Evolutionary conservation across 2,113 vertebrate species (phyloP).

Genomic region (Athene noctua): DNA sequence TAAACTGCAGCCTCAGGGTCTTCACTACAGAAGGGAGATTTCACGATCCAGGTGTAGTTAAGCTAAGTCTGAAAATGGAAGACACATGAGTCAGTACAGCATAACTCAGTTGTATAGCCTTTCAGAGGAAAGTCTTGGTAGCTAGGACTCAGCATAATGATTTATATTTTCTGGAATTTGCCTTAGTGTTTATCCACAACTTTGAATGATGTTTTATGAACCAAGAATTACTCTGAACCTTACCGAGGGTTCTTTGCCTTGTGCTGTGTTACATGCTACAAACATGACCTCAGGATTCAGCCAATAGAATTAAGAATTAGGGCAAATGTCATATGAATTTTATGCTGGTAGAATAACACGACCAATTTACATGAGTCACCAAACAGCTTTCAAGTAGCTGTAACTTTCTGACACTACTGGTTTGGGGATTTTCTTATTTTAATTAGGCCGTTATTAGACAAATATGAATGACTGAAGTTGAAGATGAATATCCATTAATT

Average conservation of each 20-base stretch:
- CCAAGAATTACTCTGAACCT: not conserved
- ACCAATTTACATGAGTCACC: not conserved
- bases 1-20: not conserved
- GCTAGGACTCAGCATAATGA: accelerated
- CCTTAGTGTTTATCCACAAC: not conserved
- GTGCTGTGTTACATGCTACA: not conserved
- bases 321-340: not conserved
- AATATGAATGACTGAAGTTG: not conserved
- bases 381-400: not conserved
- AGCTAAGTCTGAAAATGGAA: not conserved
- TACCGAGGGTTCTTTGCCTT: not conserved
- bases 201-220: not conserved
- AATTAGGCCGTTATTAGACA: not conserved
- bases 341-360: not conserved
- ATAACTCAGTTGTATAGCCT: not conserved
- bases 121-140: not conserved
- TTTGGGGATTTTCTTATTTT: constrained; percentile 4
- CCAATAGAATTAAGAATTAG: not conserved
- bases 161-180: not conserved
- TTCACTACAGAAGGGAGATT: not conserved
- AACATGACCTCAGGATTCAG: not conserved
- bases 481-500: not conserved
- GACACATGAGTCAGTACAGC: not conserved
- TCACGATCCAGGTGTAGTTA: not conserved
- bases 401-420: not conserved